These are phyloP conservation scores for Siniperca knerii DNA, from an alignment of 2,113 vertebrate species.

Conservation along the genomic window DNA sequence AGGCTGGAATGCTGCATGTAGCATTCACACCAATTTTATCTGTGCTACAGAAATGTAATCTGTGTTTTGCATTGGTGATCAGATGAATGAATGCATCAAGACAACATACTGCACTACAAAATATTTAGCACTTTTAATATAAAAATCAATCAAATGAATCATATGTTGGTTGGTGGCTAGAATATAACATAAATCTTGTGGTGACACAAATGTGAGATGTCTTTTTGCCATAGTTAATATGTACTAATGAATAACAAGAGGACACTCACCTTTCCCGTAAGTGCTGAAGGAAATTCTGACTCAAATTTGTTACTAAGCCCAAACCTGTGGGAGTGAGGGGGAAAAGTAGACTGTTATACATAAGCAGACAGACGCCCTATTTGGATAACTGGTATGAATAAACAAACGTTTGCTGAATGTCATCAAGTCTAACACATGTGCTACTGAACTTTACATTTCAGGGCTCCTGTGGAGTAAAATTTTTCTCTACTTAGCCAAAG, in stretches of 20 bases:
- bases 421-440: not conserved
- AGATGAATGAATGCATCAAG: not conserved
- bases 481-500: not conserved
- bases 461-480: not conserved
- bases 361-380: not conserved
- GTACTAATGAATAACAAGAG: not conserved
- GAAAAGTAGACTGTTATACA: not conserved
- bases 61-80: not conserved
- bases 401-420: not conserved
- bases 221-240: not conserved
- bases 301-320: constrained; percentile 99
- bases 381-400: not conserved
- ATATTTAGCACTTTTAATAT: not conserved
- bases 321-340: constrained; percentile 85
- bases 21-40: not conserved
- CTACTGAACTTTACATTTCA: not conserved
- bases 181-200: not conserved
- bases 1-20: not conserved
- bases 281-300: constrained; percentile 97
- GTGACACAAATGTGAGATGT: not conserved
- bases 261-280: constrained; percentile 96
- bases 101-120: not conserved
- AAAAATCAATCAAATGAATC: not conserved
- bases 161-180: too few relatives aligned
- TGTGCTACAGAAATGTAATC: not conserved